Evolutionary conservation across 2,113 vertebrate genomes (phyloP), one percentile per base, ranked within the genome.

Genomic region (Sitta europaea): DNA sequence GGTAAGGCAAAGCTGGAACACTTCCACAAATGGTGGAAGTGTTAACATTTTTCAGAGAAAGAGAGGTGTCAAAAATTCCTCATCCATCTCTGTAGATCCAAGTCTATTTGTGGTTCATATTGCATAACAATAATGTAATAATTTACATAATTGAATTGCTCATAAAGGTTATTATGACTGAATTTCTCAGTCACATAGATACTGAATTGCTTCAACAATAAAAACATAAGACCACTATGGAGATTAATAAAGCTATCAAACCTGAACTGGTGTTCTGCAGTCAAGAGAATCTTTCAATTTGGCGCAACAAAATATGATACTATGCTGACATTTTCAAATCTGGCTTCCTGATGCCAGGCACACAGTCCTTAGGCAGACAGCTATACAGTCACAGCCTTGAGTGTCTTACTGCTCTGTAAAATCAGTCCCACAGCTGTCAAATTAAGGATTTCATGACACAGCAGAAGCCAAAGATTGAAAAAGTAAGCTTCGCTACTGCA

Each of bases 401-500:
- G 5, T n/a, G 12, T 76, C 36, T 61, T 54, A 42, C 0, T 66
- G n/a, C 40, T 72, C 77, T 4, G 5, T 11, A 80, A 92, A 66
- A 70, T 25, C 33, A 20, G 29, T 33, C 33, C 28, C 38, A 15
- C 17, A 43, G 14, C 27, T 73, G 10, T 33, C 28, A 86, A 54
- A 73, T 43, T 21, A 63, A 75, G 48, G 40, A 20, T 15, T 63
- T 63, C 10, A 21, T 57, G 78, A 72, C 14, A 51, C 25, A 68
- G 82, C 35, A 59, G 48, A 36, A 65, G 10, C 3, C 10, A 10
- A 53, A 23, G 11, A 23, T 3, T 31, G 24, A 68, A 95, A 68
- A 72, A 3, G 4, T 3, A 65, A 33, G 5, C 3, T 77, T 47
- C 27, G 21, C 20, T 58, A 35, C 11, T 0, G 0, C 50, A 45